Percentiles rank a stretch among this genome's conserved stretches.
phyloP scores from a whole-genome alignment of 2,113 vertebrate genomes.

The Leptobrachium ailaonicum region DNA sequence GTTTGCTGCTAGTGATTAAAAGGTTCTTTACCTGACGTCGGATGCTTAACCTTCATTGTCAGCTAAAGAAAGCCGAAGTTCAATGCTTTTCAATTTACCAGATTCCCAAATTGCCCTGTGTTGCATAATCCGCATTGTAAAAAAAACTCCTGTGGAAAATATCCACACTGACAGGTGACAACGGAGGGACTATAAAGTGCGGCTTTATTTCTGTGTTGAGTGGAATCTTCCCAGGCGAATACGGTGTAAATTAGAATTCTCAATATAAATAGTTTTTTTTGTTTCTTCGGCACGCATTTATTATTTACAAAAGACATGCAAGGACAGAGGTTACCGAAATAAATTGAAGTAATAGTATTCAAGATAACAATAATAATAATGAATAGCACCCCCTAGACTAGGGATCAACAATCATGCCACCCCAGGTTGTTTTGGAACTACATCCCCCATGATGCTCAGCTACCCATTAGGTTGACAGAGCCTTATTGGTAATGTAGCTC shows the following conservation, averaged over 20 bases:
- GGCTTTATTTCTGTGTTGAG: background rate
- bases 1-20: constrained; percentile 38
- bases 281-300: no score
- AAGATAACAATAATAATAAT: no score
- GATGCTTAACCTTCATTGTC: background rate
- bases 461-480: no score
- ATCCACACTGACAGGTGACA: background rate
- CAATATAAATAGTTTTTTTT: no score
- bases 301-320: no score
- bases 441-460: no score
- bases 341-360: no score
- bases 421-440: no score
- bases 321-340: no score
- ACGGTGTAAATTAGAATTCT: background rate
- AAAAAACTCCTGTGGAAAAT: background rate
- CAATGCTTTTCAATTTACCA: background rate
- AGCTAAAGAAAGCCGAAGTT: background rate
- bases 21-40: constrained; percentile 19
- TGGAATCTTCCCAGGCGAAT: background rate
- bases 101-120: background rate
- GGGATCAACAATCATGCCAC: no score
- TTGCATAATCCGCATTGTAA: background rate
- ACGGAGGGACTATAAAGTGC: background rate
- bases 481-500: no score
- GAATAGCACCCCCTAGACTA: no score